Evolutionary conservation across 1,140 invertebrate genomes (phyloP).

Genomic region (Drosophila ficusphila): DNA sequence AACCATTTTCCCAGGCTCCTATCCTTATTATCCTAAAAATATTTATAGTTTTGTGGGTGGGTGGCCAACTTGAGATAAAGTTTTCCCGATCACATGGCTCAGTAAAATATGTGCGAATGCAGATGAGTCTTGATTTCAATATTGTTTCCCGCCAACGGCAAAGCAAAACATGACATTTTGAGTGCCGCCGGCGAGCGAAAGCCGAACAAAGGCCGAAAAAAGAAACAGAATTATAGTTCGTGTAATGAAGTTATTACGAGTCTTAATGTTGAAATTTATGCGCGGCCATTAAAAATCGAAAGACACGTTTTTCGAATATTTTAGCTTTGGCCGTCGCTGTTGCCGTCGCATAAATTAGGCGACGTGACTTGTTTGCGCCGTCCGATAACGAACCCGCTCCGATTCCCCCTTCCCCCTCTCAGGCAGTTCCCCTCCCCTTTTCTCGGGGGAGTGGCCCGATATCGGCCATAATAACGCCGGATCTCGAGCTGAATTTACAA

Average conservation of each 20-base stretch:
- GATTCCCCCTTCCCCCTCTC: not conserved
- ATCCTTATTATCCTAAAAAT: not conserved
- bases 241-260: conserved; percentile 82
- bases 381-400: conserved; percentile 62
- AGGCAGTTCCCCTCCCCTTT: not conserved
- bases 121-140: conserved; percentile 33
- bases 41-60: not conserved
- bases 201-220: conserved; percentile 27
- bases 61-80: not conserved
- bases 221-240: conserved; percentile 72
- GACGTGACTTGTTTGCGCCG: conserved; percentile 77
- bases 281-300: conserved; percentile 79
- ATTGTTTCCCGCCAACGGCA: conserved; percentile 23
- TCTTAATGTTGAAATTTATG: conserved; percentile 81
- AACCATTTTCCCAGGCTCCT: not conserved
- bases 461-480: conserved; percentile 48
- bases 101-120: conserved; percentile 8
- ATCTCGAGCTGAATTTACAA: conserved; percentile 66
- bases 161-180: conserved; percentile 38
- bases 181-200: conserved; percentile 37
- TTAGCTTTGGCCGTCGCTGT: conserved; percentile 57
- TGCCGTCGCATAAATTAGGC: conserved; percentile 77
- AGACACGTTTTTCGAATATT: conserved; percentile 82
- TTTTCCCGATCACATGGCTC: conserved; percentile 20
- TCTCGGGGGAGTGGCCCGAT: conserved; percentile 40